A percentile compares a stretch with the other conserved stretches of the same genome.
Conservation (phyloP, 2,888 invertebrate genomes). For the Napeogenes inachia region DNA sequence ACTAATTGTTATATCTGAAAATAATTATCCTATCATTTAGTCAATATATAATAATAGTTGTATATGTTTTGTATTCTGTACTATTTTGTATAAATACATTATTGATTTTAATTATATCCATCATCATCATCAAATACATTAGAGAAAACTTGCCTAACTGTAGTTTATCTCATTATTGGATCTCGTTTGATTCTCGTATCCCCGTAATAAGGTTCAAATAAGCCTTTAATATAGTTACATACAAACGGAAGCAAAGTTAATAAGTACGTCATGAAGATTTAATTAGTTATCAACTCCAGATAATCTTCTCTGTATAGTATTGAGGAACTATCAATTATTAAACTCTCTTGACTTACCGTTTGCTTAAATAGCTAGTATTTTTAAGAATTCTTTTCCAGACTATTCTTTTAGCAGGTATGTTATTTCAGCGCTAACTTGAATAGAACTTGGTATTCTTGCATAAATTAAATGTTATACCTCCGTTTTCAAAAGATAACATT, state of each 20-base stretch:
- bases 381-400: slow-evolving; percentile 1
- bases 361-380: slow-evolving; percentile 11
- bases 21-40: no score
- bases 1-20: no score
- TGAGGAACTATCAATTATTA: slow-evolving; percentile 37
- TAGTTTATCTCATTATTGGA: slow-evolving; percentile 7
- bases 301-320: slow-evolving; percentile 32
- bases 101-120: no score
- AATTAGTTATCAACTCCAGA: slow-evolving; percentile 46
- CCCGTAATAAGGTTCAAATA: slow-evolving; percentile 17
- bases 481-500: no score
- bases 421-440: not conserved
- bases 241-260: slow-evolving; percentile 46
- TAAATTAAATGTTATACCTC: slow-evolving; percentile 1
- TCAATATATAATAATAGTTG: no score
- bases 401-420: slow-evolving; percentile 2
- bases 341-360: slow-evolving; percentile 18
- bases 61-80: no score
- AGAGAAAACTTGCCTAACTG: no score
- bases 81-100: no score
- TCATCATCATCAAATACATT: no score
- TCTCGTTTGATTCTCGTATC: not conserved
- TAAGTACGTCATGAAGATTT: slow-evolving; percentile 49
- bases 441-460: not conserved
- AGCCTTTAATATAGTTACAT: slow-evolving; percentile 21